Base-by-base conservation (phyloP, 2,113 vertebrate genomes). In the Myiozetetes cayanensis region DNA sequence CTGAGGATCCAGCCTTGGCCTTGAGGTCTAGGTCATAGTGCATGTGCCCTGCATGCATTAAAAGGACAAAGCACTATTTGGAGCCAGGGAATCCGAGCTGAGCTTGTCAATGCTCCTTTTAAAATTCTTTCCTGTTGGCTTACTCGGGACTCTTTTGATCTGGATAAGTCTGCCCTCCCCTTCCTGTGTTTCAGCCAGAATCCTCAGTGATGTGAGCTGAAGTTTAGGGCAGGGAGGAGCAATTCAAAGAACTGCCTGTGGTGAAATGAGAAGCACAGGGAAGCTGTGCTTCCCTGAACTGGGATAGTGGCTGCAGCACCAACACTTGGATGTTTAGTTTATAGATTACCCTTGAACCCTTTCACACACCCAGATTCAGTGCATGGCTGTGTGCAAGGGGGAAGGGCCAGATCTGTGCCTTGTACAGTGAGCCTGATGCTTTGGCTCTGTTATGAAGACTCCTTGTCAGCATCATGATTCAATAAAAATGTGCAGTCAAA, bases 201-300 rank as follows among this genome's bases (percentile, higher is more conserved):
- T 97, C 70, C 96, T 98, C 81, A 95, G 90, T 85, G 68, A 55
- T 41, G 18, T 77, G 31, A 93, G 14, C 67, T 73, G 75, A 66
- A 68, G n/a, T 90, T 86, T 70, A 80, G 90, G 47, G 52, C 52
- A 72, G 79, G 59, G 68, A 88, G 74, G 44, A 78, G 31, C 35
- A 68, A 66, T 65, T 90, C 22, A 74, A 80, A 58, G 88, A 73
- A 70, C 28, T 33, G 25, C 37, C 49, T 1, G 0, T 70, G 71
- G 21, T 62, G 20, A 87, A 93, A 62, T 39, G 10, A 95, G 71
- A 56, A 92, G 79, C 50, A 23, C 2, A 3, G 41, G 41, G 55
- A 78, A 83, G 30, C 14, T 89, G 55, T 72, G 56, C 35, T 84
- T 86, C 33, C 52, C 63, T 59, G 50, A 58, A 12, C 31, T 62